Evolutionary conservation across 2,113 vertebrate genomes (phyloP).

Genomic region (Misgurnus mizolepis): DNA sequence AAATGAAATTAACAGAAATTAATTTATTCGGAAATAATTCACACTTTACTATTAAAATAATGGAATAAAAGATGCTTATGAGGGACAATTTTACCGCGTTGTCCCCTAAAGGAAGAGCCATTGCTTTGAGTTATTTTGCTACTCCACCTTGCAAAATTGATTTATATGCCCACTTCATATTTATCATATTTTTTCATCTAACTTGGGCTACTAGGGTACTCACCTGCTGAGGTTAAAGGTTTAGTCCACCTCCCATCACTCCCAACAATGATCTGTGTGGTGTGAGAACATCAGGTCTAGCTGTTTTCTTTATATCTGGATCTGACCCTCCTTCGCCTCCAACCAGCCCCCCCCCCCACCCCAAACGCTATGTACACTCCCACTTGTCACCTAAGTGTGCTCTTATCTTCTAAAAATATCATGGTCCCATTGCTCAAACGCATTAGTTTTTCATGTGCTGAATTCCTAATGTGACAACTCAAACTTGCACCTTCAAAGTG

Average conservation of each 20-base stretch:
- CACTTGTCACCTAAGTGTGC: constrained; percentile 1
- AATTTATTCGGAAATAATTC: background rate
- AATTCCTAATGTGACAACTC: constrained; percentile 26
- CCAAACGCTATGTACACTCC: background rate
- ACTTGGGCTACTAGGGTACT: background rate
- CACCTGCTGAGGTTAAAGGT: constrained; percentile 11
- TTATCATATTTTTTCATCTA: background rate
- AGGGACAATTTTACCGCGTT: background rate
- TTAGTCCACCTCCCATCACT: constrained; percentile 4
- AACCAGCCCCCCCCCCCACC: background rate
- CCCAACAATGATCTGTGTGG: constrained; percentile 16
- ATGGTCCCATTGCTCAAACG: background rate
- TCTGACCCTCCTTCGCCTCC: background rate
- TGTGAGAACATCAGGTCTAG: constrained; percentile 16
- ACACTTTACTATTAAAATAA: background rate
- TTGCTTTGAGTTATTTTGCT: too few species aligned
- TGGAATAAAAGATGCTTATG: background rate
- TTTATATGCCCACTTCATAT: too few species aligned
- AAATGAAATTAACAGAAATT: background rate
- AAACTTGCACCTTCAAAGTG: constrained; percentile 36
- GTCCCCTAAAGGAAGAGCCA: too few species aligned
- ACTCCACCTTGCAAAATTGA: too few species aligned
- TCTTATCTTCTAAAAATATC: constrained; percentile 36
- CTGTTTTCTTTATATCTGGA: constrained; percentile 19
- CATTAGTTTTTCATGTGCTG: constrained; percentile 48